phyloP scores from a whole-genome alignment of 2,797 vertebrate species.

The Loris lydekkerianus region DNA sequence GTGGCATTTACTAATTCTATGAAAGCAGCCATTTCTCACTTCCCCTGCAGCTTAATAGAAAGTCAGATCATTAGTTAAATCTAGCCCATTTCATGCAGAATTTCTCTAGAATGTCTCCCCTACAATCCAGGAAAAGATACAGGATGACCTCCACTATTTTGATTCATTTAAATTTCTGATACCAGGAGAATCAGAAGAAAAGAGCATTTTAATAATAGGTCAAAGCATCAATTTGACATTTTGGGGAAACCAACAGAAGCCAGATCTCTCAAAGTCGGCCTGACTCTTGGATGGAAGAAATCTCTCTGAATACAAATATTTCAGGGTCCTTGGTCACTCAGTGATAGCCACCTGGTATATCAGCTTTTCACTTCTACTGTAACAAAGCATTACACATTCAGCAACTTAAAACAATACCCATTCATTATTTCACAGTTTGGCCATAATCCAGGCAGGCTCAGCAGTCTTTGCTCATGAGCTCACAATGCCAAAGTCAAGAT shows the following conservation, averaged over 20 bases:
- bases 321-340: background rate
- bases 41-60: slow-evolving; percentile 42
- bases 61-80: slow-evolving; percentile 32
- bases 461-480: background rate
- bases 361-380: background rate
- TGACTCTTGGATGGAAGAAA: background rate
- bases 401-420: background rate
- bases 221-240: slow-evolving; percentile 29
- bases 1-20: slow-evolving; percentile 76
- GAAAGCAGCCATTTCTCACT: slow-evolving; percentile 58
- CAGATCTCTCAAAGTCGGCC: background rate
- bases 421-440: background rate
- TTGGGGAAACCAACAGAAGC: background rate
- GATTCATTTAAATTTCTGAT: slow-evolving; percentile 50
- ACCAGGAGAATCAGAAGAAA: slow-evolving; percentile 33
- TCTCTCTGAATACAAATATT: background rate
- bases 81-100: background rate
- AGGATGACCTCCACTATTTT: background rate
- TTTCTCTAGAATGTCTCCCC: background rate
- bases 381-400: background rate
- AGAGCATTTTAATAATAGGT: slow-evolving; percentile 29
- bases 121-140: background rate
- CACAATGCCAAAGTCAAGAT: background rate
- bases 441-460: background rate
- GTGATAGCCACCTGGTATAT: background rate